Conservation (phyloP, 2,113 vertebrate species). For the Ptilonorhynchus violaceus region DNA sequence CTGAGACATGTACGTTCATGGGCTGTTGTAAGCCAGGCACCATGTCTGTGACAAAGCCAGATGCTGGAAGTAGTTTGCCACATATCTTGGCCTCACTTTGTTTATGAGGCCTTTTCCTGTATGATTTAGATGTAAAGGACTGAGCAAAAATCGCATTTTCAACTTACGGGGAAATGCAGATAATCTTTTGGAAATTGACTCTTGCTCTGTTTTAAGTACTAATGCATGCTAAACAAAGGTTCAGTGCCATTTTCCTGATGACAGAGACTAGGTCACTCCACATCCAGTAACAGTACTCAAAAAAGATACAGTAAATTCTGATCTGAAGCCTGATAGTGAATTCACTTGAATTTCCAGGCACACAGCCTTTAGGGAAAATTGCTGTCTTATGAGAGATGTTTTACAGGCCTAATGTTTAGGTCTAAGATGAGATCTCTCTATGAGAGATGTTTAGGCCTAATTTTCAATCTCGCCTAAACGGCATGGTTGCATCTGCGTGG, state of each 20-base stretch:
- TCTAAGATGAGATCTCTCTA: too few species aligned
- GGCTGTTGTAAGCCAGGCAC: not conserved
- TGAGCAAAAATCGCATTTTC: not conserved
- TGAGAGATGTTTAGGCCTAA: not conserved
- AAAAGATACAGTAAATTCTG: not conserved
- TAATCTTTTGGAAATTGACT: not conserved
- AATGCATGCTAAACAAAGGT: not conserved
- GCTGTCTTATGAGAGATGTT: not conserved
- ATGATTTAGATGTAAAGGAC: not conserved
- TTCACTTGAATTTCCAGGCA: not conserved
- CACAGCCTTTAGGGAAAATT: not conserved
- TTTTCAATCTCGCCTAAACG: not conserved
- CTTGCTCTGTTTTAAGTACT: not conserved
- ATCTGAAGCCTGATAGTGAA: not conserved
- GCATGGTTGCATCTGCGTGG: not conserved
- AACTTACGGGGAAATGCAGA: not conserved
- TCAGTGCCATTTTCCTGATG: fast-evolving
- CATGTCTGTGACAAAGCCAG: not conserved
- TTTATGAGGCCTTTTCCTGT: not conserved
- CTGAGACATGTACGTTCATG: fast-evolving
- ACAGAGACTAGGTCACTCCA: not conserved
- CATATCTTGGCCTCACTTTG: fast-evolving
- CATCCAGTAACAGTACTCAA: not conserved
- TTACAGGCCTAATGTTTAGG: too few species aligned
- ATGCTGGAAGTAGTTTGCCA: not conserved